Evolutionary conservation across 2,888 invertebrate species (phyloP).

Genomic region (Drosophila ezoana): DNA sequence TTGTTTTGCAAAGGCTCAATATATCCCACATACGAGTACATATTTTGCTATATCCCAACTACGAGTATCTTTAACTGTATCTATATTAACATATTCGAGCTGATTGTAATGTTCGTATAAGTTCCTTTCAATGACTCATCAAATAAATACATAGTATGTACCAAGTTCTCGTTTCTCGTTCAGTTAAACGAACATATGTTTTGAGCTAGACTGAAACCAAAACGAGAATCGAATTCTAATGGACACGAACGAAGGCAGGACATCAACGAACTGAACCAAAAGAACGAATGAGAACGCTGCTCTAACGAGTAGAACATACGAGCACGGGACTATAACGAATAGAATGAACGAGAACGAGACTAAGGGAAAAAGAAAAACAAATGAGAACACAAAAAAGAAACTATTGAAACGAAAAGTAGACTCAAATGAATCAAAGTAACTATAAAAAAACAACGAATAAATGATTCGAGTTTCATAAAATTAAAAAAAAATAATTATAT

Average conservation of each 20-base stretch:
- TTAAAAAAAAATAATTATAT: background rate
- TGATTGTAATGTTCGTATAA: background rate
- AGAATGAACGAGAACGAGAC: background rate
- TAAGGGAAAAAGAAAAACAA: background rate
- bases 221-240: background rate
- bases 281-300: background rate
- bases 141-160: background rate
- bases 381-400: background rate
- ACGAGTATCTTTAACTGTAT: slow-evolving; percentile 15
- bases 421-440: background rate
- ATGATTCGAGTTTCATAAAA: too few species aligned
- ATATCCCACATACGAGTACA: slow-evolving; percentile 22
- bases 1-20: slow-evolving; percentile 37
- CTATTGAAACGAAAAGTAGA: background rate
- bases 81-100: slow-evolving; percentile 1
- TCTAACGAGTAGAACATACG: background rate
- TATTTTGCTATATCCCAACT: slow-evolving; percentile 20
- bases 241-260: background rate
- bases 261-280: background rate
- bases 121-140: background rate
- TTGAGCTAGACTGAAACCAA: background rate
- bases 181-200: background rate
- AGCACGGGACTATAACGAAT: background rate
- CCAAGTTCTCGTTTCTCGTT: background rate
- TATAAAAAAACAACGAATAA: background rate